Conservation (phyloP, 2,888 invertebrate species). For the Ligdia adustata region DNA sequence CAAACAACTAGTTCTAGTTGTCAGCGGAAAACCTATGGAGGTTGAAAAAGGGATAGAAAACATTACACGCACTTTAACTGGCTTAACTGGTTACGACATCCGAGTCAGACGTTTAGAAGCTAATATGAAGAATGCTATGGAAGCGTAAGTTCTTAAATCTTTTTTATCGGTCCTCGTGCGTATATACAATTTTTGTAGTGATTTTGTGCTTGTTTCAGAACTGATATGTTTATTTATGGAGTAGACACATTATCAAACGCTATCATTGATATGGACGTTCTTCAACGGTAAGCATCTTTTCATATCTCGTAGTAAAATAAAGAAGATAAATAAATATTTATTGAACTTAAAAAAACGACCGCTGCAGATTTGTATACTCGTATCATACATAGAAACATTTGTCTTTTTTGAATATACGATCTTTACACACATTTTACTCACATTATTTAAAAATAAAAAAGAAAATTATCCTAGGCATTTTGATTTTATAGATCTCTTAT, state of each 20-base stretch:
- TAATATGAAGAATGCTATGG: slow-evolving; percentile 87
- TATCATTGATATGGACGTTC: slow-evolving; percentile 90
- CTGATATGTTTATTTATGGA: slow-evolving; percentile 93
- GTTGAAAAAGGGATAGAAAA: slow-evolving; percentile 89
- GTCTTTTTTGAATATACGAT: too few relatives aligned
- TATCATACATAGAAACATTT: too few relatives aligned
- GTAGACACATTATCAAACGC: slow-evolving; percentile 92
- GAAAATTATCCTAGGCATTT: too few relatives aligned
- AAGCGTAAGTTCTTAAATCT: slow-evolving; percentile 84
- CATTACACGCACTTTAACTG: slow-evolving; percentile 87
- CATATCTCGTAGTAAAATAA: too few relatives aligned
- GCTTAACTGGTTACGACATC: slow-evolving; percentile 91
- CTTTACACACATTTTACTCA: too few relatives aligned
- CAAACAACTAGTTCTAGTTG: slow-evolving; percentile 90
- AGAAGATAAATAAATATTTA: too few relatives aligned
- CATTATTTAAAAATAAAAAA: too few relatives aligned
- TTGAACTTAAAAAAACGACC: too few relatives aligned
- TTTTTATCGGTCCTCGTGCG: too few relatives aligned
- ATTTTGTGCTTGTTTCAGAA: slow-evolving; percentile 88
- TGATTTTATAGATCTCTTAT: slow-evolving; percentile 85
- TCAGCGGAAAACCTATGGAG: slow-evolving; percentile 90
- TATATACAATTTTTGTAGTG: background rate
- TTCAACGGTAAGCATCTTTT: slow-evolving; percentile 89
- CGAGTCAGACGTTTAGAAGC: slow-evolving; percentile 91
- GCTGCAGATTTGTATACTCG: too few relatives aligned